Base-by-base conservation (phyloP, 2,888 invertebrate species). In the Hydriomena furcata region DNA sequence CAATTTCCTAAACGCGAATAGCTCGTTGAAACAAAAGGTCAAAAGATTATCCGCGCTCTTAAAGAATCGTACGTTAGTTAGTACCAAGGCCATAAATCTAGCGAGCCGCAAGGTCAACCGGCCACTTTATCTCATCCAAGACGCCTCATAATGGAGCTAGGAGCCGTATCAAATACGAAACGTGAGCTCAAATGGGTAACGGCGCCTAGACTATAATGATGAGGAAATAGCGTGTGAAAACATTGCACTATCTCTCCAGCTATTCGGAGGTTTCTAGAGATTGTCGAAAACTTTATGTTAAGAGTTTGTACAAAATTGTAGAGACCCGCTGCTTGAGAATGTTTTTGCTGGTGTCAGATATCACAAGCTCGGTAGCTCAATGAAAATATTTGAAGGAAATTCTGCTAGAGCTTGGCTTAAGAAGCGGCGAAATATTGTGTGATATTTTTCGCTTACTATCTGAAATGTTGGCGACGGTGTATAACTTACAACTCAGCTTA, bases 111-210 rank as follows among this genome's bases (percentile, higher is more conserved):
- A 61, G 62, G 61, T 49, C 58, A 52, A 56, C 55, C 40, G 55
- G 60, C 60, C 66, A 61, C 67, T 68, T 69, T 68, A 66, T 68
- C 65, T 65, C 45, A 43, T 44, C 46, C 54, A 50, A 55, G 57
- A 58, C 52, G 53, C 54, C 46, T 55, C 52, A 58, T 67, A 66
- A 68, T 69, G 58, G 64, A 45, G 35, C 51, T 56, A 45, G 58
- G 59, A 52, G 56, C 41, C 61, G 63, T 59, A 59, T 60, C 60
- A 54, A 63, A 61, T 60, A 60, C 55, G 58, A 44, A 50, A 50
- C 50, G 50, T 50, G 56, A 53, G 52, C 53, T 55, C 50, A 45
- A 45, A 51, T 51, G 49, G 44, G 40, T 37, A 38, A 28, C 30
- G 20, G 20, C 25, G 23, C 42, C 31, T 30, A 6, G 11, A 28